A percentile compares a stretch with the other conserved stretches of the same genome.
These are phyloP conservation scores for Nephila pilipes DNA, from an alignment of 1,140 invertebrate genomes.

Conservation along the genomic window DNA sequence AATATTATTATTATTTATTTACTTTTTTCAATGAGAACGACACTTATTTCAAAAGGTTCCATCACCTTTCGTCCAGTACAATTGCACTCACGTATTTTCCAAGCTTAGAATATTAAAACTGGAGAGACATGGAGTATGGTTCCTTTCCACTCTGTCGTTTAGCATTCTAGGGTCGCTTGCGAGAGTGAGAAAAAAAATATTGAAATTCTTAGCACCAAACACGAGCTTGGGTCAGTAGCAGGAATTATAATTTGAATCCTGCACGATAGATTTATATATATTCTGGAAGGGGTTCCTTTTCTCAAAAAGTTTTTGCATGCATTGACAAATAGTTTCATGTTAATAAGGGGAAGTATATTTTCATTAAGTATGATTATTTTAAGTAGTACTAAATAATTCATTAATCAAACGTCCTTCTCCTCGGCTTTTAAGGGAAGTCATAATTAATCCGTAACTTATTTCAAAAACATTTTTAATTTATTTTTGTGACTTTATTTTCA, in stretches of 20 bases:
- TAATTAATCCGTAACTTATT: too few species aligned
- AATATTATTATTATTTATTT: too few species aligned
- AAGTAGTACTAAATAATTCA: too few species aligned
- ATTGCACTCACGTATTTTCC: conserved; percentile 14
- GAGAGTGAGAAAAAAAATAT: background rate
- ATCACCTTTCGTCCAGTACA: background rate
- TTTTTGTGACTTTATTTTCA: too few species aligned
- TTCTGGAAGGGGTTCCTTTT: background rate
- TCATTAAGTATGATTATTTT: too few species aligned
- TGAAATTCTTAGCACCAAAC: background rate
- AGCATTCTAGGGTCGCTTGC: background rate
- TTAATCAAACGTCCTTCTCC: too few species aligned
- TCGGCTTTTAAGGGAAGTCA: too few species aligned
- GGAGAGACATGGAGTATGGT: background rate
- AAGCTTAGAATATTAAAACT: conserved; percentile 19
- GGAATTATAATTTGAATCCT: background rate
- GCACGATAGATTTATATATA: background rate
- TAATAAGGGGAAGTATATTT: too few species aligned
- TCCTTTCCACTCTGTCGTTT: background rate
- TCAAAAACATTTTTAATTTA: too few species aligned
- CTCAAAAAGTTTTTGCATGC: too few species aligned
- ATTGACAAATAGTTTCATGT: too few species aligned
- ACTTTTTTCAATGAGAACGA: background rate
- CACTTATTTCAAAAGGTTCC: background rate
- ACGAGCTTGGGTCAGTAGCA: background rate